phyloP scores from a whole-genome alignment of 2,113 vertebrate genomes.

The Semnornis frantzii region DNA sequence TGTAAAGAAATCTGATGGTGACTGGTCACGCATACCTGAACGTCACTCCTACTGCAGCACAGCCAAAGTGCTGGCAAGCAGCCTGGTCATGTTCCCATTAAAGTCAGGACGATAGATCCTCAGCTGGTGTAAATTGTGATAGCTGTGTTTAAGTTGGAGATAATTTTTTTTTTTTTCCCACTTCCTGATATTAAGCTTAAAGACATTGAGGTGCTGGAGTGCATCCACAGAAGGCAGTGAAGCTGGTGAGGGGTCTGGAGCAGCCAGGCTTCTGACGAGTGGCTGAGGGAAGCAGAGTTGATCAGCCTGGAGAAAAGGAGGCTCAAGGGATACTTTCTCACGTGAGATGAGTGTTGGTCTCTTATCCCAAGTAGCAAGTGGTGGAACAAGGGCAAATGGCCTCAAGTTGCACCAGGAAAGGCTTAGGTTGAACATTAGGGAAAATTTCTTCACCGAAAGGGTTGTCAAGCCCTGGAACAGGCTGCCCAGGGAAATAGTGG shows the following conservation, averaged over 20 bases:
- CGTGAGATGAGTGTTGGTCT: not conserved
- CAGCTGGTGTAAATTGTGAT: conserved; percentile 3
- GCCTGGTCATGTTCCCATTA: conserved; percentile 17
- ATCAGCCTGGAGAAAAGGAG: not conserved
- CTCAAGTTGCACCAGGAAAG: not conserved
- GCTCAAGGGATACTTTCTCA: not conserved
- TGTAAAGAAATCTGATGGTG: conserved; percentile 54
- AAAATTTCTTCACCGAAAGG: not conserved
- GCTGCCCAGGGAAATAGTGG: not conserved
- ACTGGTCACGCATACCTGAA: conserved; percentile 68
- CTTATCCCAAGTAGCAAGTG: not conserved
- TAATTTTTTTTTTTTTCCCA: not conserved
- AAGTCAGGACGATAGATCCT: conserved; percentile 11
- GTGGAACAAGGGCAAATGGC: not conserved
- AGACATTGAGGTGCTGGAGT: not conserved
- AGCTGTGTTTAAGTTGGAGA: not conserved
- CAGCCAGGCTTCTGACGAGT: not conserved
- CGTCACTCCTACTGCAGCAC: conserved; percentile 26
- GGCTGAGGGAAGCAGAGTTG: not conserved
- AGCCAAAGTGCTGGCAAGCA: conserved; percentile 40
- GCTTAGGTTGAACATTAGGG: not conserved
- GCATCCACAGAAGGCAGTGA: not conserved
- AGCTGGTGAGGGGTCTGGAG: not conserved
- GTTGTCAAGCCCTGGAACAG: not conserved
- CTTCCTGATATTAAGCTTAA: not conserved